Evolutionary conservation across 2,797 vertebrate species (phyloP).

Genomic region (Anabacerthia variegaticeps): DNA sequence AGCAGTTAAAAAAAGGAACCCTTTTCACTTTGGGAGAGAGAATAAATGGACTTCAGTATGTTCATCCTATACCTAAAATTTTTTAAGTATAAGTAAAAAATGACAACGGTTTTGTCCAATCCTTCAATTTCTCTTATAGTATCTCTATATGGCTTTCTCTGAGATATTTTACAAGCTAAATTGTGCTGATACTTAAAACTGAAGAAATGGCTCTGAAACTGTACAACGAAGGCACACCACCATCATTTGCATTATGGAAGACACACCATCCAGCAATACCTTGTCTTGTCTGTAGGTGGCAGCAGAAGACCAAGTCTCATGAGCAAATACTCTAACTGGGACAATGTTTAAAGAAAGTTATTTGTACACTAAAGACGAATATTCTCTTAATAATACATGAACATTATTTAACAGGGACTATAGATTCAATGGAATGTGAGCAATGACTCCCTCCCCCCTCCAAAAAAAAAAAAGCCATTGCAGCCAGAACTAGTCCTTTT

Average conservation of each 20-base stretch:
- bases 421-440: slow-evolving; percentile 64
- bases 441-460: slow-evolving; percentile 27
- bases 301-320: slow-evolving; percentile 58
- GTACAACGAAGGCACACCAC: not conserved
- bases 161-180: not conserved
- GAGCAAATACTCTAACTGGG: not conserved
- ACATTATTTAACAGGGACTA: slow-evolving; percentile 72
- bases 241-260: not conserved
- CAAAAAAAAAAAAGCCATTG: not conserved
- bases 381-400: slow-evolving; percentile 70
- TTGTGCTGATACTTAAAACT: not conserved
- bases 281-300: slow-evolving; percentile 67
- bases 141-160: rapidly evolving
- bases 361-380: slow-evolving; percentile 44
- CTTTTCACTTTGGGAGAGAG: not conserved
- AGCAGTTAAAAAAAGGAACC: not conserved
- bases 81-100: not conserved
- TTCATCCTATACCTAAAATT: not conserved
- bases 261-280: not conserved
- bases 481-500: slow-evolving; percentile 52
- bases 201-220: not conserved
- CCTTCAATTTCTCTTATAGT: not conserved
- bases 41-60: not conserved
- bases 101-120: rapidly evolving
- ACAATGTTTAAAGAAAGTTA: slow-evolving; percentile 56